Evolutionary conservation across 2,797 vertebrate genomes (phyloP).

Genomic region (Sparidentex hasta): DNA sequence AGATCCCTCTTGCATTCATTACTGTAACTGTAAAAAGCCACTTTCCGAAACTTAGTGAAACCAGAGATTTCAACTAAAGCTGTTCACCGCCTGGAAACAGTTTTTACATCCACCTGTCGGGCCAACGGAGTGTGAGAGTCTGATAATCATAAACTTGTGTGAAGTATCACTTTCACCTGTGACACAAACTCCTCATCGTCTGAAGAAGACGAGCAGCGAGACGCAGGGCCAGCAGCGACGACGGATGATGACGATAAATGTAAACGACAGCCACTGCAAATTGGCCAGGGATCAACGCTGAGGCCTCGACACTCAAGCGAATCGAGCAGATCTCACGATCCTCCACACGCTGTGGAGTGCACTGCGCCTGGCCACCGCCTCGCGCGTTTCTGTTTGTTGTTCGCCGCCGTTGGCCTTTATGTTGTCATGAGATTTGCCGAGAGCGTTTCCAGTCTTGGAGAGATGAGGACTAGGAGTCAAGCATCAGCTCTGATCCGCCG

Average conservation of each 20-base stretch:
- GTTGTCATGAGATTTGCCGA: slow-evolving; percentile 59
- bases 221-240: slow-evolving; percentile 12
- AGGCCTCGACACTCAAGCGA: slow-evolving; percentile 53
- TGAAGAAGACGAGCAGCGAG: slow-evolving; percentile 21
- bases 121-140: neutral
- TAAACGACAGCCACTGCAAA: slow-evolving; percentile 65
- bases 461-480: slow-evolving; percentile 63
- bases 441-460: slow-evolving; percentile 55
- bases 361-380: neutral
- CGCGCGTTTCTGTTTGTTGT: slow-evolving; percentile 35
- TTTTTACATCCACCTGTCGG: slow-evolving; percentile 15
- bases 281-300: slow-evolving; percentile 55
- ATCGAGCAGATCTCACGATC: slow-evolving; percentile 50
- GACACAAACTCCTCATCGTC: slow-evolving; percentile 59
- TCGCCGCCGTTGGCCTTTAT: slow-evolving; percentile 21
- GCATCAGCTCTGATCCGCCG: slow-evolving; percentile 66
- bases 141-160: slow-evolving; percentile 44
- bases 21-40: too few species aligned
- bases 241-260: slow-evolving; percentile 63
- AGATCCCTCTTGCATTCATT: neutral
- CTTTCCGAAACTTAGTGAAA: neutral
- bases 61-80: slow-evolving; percentile 1
- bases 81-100: neutral
- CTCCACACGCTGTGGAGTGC: neutral
- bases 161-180: slow-evolving; percentile 54